Conservation (phyloP, 1,140 invertebrate genomes). For the Probaryconus sp. region DNA sequence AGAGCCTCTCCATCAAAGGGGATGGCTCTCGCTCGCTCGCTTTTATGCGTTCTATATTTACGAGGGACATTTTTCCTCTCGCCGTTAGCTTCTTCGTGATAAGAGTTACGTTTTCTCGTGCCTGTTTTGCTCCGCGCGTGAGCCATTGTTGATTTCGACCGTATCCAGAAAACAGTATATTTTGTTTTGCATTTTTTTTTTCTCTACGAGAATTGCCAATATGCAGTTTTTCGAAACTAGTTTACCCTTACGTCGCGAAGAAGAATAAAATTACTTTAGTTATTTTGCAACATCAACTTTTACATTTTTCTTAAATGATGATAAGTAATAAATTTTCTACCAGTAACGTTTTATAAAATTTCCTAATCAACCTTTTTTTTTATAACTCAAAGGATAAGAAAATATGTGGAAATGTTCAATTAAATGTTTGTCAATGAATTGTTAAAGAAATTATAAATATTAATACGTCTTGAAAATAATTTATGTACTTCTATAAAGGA, state of each 20-base stretch:
- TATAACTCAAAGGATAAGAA: no score
- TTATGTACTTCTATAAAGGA: constrained; percentile 27
- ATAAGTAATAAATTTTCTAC: no score
- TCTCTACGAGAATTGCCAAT: constrained; percentile 24
- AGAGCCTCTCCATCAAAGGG: constrained; percentile 76
- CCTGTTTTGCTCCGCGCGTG: constrained; percentile 19
- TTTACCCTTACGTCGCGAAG: no score
- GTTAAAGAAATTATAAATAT: no score
- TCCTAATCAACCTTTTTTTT: no score
- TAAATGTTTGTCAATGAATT: no score
- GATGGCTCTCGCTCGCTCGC: constrained; percentile 62
- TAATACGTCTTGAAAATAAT: background rate
- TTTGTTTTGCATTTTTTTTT: constrained; percentile 43
- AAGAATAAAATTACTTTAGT: no score
- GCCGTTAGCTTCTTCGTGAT: constrained; percentile 69
- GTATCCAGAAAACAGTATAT: constrained; percentile 45
- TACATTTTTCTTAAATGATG: no score
- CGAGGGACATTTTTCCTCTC: constrained; percentile 74
- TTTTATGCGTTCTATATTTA: constrained; percentile 77
- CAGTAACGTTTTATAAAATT: no score
- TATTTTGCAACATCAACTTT: no score
- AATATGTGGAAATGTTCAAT: no score
- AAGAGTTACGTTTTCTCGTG: constrained; percentile 68
- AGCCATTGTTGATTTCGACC: constrained; percentile 48
- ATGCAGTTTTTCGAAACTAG: constrained; percentile 7